phyloP scores from a whole-genome alignment of 2,113 vertebrate genomes.

The Cololabis saira region DNA sequence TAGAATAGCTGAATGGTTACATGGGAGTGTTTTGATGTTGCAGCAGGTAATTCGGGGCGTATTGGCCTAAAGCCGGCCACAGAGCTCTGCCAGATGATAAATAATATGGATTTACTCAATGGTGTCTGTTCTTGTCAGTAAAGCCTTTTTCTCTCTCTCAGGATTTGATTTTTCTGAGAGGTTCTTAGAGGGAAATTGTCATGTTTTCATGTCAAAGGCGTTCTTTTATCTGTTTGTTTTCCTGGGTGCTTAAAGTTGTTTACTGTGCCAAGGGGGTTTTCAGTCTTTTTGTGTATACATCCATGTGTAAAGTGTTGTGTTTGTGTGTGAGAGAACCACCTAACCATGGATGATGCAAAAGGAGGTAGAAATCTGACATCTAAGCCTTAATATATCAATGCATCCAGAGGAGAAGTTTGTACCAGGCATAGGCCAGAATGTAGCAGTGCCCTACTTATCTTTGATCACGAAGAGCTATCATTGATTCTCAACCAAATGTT shows the following conservation, averaged over 20 bases:
- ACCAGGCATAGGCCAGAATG: conserved; percentile 11
- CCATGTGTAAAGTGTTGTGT: conserved; percentile 16
- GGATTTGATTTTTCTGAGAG: conserved; percentile 73
- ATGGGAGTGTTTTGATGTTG: conserved; percentile 69
- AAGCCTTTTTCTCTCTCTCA: conserved; percentile 68
- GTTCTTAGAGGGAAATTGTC: conserved; percentile 76
- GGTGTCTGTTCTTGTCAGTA: conserved; percentile 72
- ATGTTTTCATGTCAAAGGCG: conserved; percentile 79
- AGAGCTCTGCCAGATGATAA: conserved; percentile 71
- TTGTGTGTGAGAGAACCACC: conserved; percentile 40
- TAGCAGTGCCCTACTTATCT: conserved; percentile 71
- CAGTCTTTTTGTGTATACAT: conserved; percentile 21
- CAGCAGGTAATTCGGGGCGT: conserved; percentile 69
- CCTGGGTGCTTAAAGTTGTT: conserved; percentile 77
- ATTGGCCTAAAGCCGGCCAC: conserved; percentile 68
- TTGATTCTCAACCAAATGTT: conserved; percentile 79
- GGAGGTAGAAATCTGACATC: conserved; percentile 62
- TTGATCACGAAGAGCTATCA: conserved; percentile 73
- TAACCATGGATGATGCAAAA: conserved; percentile 72
- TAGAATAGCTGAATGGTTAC: conserved; percentile 59
- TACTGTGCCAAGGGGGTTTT: conserved; percentile 71
- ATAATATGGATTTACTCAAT: conserved; percentile 75
- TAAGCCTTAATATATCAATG: conserved; percentile 28
- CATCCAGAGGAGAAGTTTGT: conserved; percentile 26
- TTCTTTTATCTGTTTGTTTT: conserved; percentile 81